Percentiles rank a stretch among this genome's conserved stretches.
Evolutionary conservation across 1,140 invertebrate genomes (phyloP).

Genomic region (Eulimnadia texana): DNA sequence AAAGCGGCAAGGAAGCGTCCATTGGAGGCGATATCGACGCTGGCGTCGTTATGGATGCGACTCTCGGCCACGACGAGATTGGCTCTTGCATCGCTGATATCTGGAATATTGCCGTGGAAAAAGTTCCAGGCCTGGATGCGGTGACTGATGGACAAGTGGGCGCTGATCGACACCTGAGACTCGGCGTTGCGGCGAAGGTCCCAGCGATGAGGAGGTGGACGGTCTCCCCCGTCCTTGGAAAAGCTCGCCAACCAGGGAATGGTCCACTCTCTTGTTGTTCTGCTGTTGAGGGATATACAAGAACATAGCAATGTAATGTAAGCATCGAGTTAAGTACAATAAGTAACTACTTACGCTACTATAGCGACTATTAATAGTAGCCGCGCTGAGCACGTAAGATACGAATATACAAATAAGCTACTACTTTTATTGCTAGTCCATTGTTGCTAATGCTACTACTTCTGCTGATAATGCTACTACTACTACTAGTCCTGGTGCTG

Average conservation of each 20-base stretch:
- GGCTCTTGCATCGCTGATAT: slow-evolving; percentile 56
- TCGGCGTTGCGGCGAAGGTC: not conserved
- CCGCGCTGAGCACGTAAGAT: no score
- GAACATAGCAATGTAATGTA: no score
- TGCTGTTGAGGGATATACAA: no score
- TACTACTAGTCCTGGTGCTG: no score
- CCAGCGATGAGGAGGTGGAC: not conserved
- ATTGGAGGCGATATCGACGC: slow-evolving; percentile 66
- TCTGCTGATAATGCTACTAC: no score
- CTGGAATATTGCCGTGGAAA: slow-evolving; percentile 48
- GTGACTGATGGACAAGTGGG: slow-evolving; percentile 38
- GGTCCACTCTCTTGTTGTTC: no score
- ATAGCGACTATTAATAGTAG: no score
- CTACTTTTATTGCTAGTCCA: no score
- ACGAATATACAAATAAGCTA: no score
- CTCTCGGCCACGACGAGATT: slow-evolving; percentile 67
- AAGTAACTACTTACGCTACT: no score
- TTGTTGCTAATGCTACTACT: no score
- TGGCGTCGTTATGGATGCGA: slow-evolving; percentile 74
- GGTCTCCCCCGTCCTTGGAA: not conserved
- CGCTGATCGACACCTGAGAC: slow-evolving; percentile 24
- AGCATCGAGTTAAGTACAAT: no score
- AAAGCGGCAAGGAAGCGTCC: slow-evolving; percentile 60
- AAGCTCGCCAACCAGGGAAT: not conserved
- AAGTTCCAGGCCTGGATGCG: slow-evolving; percentile 75